phyloP scores from a whole-genome alignment of 2,888 invertebrate genomes.

The Cryptocephalus moraei region DNA sequence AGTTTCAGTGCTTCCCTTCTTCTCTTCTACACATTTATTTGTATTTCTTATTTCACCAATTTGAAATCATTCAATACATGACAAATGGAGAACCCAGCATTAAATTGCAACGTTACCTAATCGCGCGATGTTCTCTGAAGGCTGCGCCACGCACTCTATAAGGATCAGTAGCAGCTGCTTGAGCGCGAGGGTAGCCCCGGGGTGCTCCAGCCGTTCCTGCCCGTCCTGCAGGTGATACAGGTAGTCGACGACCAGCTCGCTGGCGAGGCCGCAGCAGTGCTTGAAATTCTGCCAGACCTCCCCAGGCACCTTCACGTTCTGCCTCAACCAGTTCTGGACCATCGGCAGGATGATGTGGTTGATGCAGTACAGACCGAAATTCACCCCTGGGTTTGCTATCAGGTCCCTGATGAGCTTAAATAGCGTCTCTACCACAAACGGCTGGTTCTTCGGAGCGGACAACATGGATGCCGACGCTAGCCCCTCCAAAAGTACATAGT shows the following conservation, averaged over 20 bases:
- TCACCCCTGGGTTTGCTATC: constrained; percentile 70
- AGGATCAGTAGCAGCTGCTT: constrained; percentile 77
- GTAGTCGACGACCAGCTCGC: constrained; percentile 82
- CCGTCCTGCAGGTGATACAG: constrained; percentile 58
- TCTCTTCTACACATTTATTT: no score
- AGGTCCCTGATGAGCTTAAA: constrained; percentile 75
- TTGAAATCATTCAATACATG: no score
- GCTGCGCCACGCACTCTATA: constrained; percentile 84
- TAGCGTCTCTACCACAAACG: constrained; percentile 77
- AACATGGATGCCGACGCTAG: constrained; percentile 70
- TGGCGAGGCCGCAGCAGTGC: constrained; percentile 87
- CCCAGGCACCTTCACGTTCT: constrained; percentile 53
- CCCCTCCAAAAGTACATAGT: constrained; percentile 84
- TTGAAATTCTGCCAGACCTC: constrained; percentile 85
- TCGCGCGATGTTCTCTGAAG: constrained; percentile 81
- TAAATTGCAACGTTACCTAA: constrained; percentile 40
- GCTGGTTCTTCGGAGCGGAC: constrained; percentile 66
- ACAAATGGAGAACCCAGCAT: no score
- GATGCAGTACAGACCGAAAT: constrained; percentile 84
- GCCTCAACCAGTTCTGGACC: constrained; percentile 86
- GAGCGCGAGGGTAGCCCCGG: constrained; percentile 65
- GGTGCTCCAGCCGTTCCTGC: constrained; percentile 26
- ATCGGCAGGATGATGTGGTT: constrained; percentile 86
- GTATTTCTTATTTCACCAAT: no score
- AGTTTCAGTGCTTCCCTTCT: no score